Base-by-base conservation (phyloP, 2,888 invertebrate species). In the Pristionchus arcanus region DNA sequence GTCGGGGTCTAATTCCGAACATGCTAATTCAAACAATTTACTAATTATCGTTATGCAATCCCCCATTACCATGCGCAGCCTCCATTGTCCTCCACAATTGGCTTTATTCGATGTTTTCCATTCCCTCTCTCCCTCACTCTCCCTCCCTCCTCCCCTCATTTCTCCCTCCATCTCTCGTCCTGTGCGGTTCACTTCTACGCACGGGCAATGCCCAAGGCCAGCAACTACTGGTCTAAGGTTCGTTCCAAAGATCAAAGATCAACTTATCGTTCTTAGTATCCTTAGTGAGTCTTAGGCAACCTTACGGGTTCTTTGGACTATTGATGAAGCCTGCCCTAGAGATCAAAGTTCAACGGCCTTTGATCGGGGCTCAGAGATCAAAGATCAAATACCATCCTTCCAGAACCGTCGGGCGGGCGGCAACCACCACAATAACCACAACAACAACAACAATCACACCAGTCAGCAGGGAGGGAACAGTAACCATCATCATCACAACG, bases 181-280 rank as follows among this genome's bases (percentile, higher is more conserved):
- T 81, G 81, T 15, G 15, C 49, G 81, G 81, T 81, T 28, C 49
- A 81, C 81, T 81, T 28, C n/a, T 19, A 13, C 15, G n/a, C 11
- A 28, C 81, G 81, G 49, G 49, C 49, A n/a, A 81, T 81, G 81
- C 81, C 81, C 81, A 81, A 81, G 81, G 49, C 81, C 81, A 81
- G 28, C 28, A 81, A 81, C 49, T 81, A 81, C 81, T 81, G 81
- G 81, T 81, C 81, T n/a, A 81, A 81, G 81, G 81, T 81, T 16
- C 31, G 71, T 31, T 9, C 1, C 13, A 66, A 25, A 66, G 66
- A 66, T 66, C 66, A 66, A 66, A 66, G 66, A 66, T 66, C 25
- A 66, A 13, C 1, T 66, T 25, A 13, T 3, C 7, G 25, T 25
- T 1, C 25, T 66, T 25, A 13, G 66, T 25, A 16, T 31, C 31